These are phyloP conservation scores for Okamejei kenojei DNA, from an alignment of 2,797 vertebrate species.

Conservation along the genomic window DNA sequence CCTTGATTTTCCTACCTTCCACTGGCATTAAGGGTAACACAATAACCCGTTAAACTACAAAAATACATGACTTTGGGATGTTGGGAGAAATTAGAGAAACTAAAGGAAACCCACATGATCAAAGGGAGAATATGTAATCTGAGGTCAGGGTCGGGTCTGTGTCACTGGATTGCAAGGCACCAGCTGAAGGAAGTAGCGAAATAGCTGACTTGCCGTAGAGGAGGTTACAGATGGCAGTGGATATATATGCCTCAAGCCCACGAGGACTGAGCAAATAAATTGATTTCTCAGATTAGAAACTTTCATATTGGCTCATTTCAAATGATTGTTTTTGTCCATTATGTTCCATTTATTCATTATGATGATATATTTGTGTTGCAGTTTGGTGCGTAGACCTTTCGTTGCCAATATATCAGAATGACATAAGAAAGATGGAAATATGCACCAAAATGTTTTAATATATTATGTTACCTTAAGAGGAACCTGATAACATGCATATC, in stretches of 20 bases:
- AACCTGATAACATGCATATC: neutral
- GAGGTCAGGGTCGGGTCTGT: too few relatives aligned
- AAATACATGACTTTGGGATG: too few relatives aligned
- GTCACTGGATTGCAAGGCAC: too few relatives aligned
- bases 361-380: neutral
- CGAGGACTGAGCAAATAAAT: conserved; percentile 4
- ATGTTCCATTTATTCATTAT: neutral
- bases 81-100: too few relatives aligned
- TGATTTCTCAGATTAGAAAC: neutral
- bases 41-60: too few relatives aligned
- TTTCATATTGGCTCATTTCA: conserved; percentile 29
- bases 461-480: neutral
- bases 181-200: too few relatives aligned
- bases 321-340: neutral
- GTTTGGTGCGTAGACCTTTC: neutral
- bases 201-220: too few relatives aligned
- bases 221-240: neutral
- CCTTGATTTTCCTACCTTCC: too few relatives aligned
- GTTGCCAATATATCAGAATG: neutral
- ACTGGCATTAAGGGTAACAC: too few relatives aligned
- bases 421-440: neutral
- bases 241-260: neutral
- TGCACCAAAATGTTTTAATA: neutral
- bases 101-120: too few relatives aligned
- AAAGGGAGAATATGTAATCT: too few relatives aligned